A percentile compares a stretch with the other conserved stretches of the same genome.
These are phyloP conservation scores for Lutjanus argentimaculatus DNA, from an alignment of 2,797 vertebrate species.

Conservation along the genomic window DNA sequence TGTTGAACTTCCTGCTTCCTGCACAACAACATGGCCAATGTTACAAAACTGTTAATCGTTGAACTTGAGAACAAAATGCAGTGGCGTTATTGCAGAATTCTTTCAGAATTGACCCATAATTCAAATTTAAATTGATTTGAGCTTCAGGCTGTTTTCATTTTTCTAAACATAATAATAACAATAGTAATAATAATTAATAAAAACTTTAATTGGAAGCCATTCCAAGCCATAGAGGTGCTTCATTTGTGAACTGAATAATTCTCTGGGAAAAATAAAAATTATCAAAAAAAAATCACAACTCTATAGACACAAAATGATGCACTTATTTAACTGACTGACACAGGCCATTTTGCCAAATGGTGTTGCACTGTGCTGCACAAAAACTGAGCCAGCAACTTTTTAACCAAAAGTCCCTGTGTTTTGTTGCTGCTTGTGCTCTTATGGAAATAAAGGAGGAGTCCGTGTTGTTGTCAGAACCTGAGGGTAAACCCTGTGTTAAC, in stretches of 20 bases:
- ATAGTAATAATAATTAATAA: too few relatives aligned
- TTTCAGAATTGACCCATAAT: not conserved
- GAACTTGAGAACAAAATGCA: not conserved
- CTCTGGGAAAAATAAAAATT: not conserved
- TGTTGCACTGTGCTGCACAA: not conserved
- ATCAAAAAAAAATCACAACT: not conserved
- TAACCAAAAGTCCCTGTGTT: not conserved
- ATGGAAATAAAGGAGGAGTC: not conserved
- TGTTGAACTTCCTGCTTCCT: not conserved
- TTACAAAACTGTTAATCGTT: not conserved
- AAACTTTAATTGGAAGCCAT: too few relatives aligned
- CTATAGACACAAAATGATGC: not conserved
- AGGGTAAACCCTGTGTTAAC: conserved; percentile 24
- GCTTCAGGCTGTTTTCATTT: not conserved
- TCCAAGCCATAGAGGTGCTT: too few relatives aligned
- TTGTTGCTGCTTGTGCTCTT: not conserved
- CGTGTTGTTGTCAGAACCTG: not conserved
- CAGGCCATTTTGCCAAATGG: conserved; percentile 1
- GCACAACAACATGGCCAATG: not conserved
- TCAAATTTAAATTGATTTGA: not conserved
- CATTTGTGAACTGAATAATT: too few relatives aligned
- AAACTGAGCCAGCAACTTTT: not conserved
- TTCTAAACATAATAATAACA: too few relatives aligned
- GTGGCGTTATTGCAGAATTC: not conserved
- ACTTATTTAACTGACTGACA: not conserved